A percentile compares a stretch with the other conserved stretches of the same genome.
Evolutionary conservation across 2,113 vertebrate genomes (phyloP).

Genomic region (Aegithalos caudatus): DNA sequence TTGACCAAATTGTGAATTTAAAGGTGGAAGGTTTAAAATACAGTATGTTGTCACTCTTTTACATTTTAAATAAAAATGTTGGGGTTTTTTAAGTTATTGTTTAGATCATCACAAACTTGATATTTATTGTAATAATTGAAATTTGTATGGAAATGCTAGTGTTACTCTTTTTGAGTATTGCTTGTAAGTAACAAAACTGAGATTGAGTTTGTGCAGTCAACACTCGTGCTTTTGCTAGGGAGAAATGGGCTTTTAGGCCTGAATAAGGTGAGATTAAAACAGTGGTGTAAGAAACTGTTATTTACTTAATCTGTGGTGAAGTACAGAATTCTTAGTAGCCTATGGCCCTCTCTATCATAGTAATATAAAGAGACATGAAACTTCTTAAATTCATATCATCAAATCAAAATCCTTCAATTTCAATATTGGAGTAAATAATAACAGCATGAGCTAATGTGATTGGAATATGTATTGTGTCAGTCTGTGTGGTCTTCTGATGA

Average conservation of each 20-base stretch:
- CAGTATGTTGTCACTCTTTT: background rate
- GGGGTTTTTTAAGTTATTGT: conserved; percentile 13
- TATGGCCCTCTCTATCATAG: background rate
- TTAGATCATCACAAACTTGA: background rate
- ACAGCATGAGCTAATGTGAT: background rate
- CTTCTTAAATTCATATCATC: background rate
- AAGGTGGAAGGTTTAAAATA: conserved; percentile 28
- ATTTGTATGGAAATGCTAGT: background rate
- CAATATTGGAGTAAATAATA: background rate
- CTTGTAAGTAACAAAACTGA: background rate
- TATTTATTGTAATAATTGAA: conserved; percentile 1
- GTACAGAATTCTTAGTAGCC: background rate
- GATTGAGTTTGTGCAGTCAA: background rate
- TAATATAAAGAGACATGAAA: background rate
- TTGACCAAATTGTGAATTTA: conserved; percentile 38
- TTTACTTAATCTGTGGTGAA: background rate
- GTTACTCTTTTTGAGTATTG: background rate
- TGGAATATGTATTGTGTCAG: background rate
- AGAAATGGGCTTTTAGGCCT: background rate
- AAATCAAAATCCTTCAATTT: background rate
- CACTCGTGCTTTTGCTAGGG: background rate
- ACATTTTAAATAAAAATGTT: conserved; percentile 69
- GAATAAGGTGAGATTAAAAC: background rate
- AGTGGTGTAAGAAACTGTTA: background rate
- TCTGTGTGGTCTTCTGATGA: background rate